Base-by-base conservation (phyloP, 2,888 invertebrate species). In the Eustalomyia histrio region DNA sequence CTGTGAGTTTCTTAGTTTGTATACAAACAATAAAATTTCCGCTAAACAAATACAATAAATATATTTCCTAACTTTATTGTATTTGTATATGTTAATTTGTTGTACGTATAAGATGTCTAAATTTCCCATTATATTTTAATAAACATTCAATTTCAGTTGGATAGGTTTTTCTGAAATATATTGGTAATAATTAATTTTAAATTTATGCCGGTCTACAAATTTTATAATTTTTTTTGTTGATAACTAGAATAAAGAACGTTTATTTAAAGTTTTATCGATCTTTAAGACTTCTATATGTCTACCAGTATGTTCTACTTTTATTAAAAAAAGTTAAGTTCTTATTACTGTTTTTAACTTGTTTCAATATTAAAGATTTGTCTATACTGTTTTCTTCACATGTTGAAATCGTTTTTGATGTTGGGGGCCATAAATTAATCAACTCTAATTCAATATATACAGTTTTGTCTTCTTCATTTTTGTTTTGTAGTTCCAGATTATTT, bases 351-450 rank as follows among this genome's bases (percentile, higher is more conserved):
- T 65, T 10, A 17, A 6, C 14, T 52, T 50, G 57, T 67, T 35
- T 39, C 4, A 39, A 53, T 60, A 7, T 18, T 17, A 29, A 55
- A 52, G n/a, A 39, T 60, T 53, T 53, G 29, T 72, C 16, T 21
- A 18, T 7, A 3, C 5, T 24, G 2, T 29, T 29, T 14, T 57
- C 10, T 53, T 53, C 52, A 60, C 12, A 55, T 63, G 67, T 67
- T 68, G 61, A 73, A 61, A 57, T 61, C 4, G 39, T 12, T 47
- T 73, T 71, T 68, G 72, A 24, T 33, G 16, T 33, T 29, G 16
- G n/a, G 55, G 61, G 73, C 61, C 67, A 73, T 79, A 79, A 79
- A 73, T 73, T 73, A 73, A 79, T 79, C 72, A 79, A 73, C 16
- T 61, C 17, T 43, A 39, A 50, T 61, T 50, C 50, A 47, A 50